Evolutionary conservation across 2,797 vertebrate species (phyloP), one percentile per base, ranked within the genome.

Genomic region (Sebastes hubbsi): DNA sequence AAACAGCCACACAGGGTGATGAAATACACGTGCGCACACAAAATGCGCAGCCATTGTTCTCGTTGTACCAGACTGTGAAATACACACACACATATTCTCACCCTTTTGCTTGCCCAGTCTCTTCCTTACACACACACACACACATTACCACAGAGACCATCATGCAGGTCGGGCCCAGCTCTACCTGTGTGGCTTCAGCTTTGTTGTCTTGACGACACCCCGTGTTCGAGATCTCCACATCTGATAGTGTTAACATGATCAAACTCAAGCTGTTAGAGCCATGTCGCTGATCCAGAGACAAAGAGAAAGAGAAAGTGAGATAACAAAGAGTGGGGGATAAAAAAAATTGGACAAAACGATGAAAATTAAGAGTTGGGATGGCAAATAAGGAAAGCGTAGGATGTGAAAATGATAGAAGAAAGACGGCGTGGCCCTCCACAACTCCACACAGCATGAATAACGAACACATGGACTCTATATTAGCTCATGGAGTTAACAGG

Each of bases 401-500:
- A 72, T 69, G 67, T 77, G 72, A 75, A 81, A 84, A 78, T 14
- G 61, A 68, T 67, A 91, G 80, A 52, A 80, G 84, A 81, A 34
- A 54, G 81, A 29, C 6, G 22, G 34, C 62, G 4, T 5, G 78
- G 42, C 55, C 56, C 75, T 8, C 77, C 78, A 71, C 77, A 78
- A 82, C 81, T 87, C 82, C 63, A 30, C 63, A 25, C 86, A 82
- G 81, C 73, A 52, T 63, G 80, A 88, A 75, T 67, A 52, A 69
- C 75, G 5, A 85, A 92, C 94, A 94, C 92, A 93, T 94, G 92
- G 88, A 87, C 66, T 81, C 72, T 78, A 84, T 89, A 92, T 94
- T 92, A 93, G 87, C 92, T 95, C 91, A 91, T 90, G 83, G 86
- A 88, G 90, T 89, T 92, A 90, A 91, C 92, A 93, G 87, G 89